These are phyloP conservation scores for Fistularia tabacaria DNA, from an alignment of 2,797 vertebrate genomes.

Conservation along the genomic window DNA sequence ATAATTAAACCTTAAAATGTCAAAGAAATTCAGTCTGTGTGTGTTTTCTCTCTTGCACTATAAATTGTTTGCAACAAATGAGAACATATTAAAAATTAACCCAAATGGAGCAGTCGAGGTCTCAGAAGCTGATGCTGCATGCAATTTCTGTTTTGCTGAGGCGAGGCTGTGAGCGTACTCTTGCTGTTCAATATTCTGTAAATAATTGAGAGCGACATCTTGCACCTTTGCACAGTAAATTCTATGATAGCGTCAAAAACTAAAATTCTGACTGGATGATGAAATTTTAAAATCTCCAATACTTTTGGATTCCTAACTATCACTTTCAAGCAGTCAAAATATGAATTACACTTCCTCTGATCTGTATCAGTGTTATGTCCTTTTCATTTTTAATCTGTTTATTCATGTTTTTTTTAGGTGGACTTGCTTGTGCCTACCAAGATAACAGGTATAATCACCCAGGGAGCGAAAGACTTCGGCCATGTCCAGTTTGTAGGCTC, in stretches of 20 bases:
- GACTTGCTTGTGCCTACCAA: constrained; percentile 91
- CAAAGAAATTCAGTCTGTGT: constrained; percentile 37
- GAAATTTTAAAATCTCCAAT: constrained; percentile 20
- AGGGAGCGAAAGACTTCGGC: constrained; percentile 98
- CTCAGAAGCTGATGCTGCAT: constrained; percentile 60
- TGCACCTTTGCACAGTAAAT: constrained; percentile 55
- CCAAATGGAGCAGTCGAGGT: constrained; percentile 48
- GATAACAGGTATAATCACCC: constrained; percentile 96
- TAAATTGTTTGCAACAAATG: constrained; percentile 62
- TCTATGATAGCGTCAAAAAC: constrained; percentile 36
- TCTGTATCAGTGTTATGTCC: constrained; percentile 4
- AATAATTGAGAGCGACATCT: constrained; percentile 72
- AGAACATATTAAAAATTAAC: constrained; percentile 71
- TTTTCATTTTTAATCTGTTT: constrained; percentile 12
- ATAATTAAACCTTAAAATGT: constrained; percentile 34
- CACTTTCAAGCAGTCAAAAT: neutral
- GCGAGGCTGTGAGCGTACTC: constrained; percentile 53
- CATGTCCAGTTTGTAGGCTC: constrained; percentile 97
- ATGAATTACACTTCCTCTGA: neutral
- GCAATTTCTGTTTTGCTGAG: constrained; percentile 68
- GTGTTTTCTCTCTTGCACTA: constrained; percentile 10
- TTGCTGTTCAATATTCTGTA: constrained; percentile 70
- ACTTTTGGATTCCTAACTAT: constrained; percentile 13
- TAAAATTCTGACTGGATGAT: constrained; percentile 32
- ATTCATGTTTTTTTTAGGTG: constrained; percentile 69